A percentile compares a stretch with the other conserved stretches of the same genome.
These are phyloP conservation scores for Chelonia mydas DNA, from an alignment of 2,797 vertebrate genomes.

Conservation along the genomic window DNA sequence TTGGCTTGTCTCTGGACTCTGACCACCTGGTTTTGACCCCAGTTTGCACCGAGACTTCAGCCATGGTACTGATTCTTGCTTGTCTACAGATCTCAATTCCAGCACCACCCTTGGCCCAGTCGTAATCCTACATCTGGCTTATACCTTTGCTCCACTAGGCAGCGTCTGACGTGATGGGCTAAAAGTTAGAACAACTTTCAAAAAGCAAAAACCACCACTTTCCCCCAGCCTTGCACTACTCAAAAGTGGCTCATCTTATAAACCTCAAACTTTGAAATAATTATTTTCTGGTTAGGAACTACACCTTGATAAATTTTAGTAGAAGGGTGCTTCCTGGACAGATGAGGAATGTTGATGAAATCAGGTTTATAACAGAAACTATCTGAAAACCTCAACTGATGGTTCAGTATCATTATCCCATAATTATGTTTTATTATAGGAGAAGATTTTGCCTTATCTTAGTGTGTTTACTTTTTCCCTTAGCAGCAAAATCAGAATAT, in stretches of 20 bases:
- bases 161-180: background rate
- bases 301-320: background rate
- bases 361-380: background rate
- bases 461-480: background rate
- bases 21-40: background rate
- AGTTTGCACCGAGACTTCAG: background rate
- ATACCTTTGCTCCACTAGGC: background rate
- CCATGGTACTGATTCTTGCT: background rate
- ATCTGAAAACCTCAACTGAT: background rate
- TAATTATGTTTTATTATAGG: constrained; percentile 4
- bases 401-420: background rate
- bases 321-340: background rate
- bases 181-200: background rate
- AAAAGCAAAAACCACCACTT: background rate
- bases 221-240: background rate
- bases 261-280: background rate
- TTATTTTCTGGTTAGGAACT: background rate
- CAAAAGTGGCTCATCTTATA: constrained; percentile 2
- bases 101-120: background rate
- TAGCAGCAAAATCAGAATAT: constrained; percentile 12
- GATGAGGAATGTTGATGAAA: background rate
- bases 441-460: constrained; percentile 32
- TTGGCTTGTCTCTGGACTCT: background rate
- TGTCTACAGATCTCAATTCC: background rate
- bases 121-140: background rate